Percentiles rank a stretch among this genome's conserved stretches.
Evolutionary conservation across 2,888 invertebrate genomes (phyloP).

Genomic region (Syrphus vitripennis): DNA sequence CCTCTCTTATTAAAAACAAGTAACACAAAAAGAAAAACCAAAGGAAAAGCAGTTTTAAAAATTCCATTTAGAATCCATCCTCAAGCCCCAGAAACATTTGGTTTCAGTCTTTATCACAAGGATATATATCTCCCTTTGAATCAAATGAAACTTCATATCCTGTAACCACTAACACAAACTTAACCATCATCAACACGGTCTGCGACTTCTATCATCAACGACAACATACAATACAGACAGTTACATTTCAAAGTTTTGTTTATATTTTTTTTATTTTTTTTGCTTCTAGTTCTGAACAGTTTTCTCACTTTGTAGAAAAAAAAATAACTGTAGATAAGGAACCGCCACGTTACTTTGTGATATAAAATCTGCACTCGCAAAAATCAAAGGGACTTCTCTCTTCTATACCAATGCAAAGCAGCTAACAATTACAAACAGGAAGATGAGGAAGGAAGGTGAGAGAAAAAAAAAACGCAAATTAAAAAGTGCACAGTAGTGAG

Average conservation of each 20-base stretch:
- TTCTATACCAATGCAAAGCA: slow-evolving; percentile 34
- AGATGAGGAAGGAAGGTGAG: neutral
- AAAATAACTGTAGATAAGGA: slow-evolving; percentile 61
- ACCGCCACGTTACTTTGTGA: slow-evolving; percentile 59
- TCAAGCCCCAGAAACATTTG: slow-evolving; percentile 18
- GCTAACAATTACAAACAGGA: slow-evolving; percentile 5
- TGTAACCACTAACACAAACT: neutral
- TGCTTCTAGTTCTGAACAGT: neutral
- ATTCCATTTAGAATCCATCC: slow-evolving; percentile 9
- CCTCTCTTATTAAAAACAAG: neutral
- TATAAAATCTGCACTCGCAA: slow-evolving; percentile 64
- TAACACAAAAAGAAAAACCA: neutral
- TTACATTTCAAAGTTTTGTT: slow-evolving; percentile 9
- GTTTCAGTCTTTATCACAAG: slow-evolving; percentile 43
- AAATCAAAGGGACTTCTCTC: slow-evolving; percentile 47
- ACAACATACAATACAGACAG: slow-evolving; percentile 13
- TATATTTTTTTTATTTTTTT: neutral
- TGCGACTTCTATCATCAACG: slow-evolving; percentile 16
- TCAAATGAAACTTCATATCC: slow-evolving; percentile 64
- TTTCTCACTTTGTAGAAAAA: slow-evolving; percentile 35
- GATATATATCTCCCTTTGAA: slow-evolving; percentile 31
- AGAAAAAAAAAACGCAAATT: slow-evolving; percentile 57
- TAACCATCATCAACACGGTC: slow-evolving; percentile 34
- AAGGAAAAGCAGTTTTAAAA: slow-evolving; percentile 2
- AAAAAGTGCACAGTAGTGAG: slow-evolving; percentile 50